phyloP scores from a whole-genome alignment of 2,888 invertebrate species.

The Aricia artaxerxes region DNA sequence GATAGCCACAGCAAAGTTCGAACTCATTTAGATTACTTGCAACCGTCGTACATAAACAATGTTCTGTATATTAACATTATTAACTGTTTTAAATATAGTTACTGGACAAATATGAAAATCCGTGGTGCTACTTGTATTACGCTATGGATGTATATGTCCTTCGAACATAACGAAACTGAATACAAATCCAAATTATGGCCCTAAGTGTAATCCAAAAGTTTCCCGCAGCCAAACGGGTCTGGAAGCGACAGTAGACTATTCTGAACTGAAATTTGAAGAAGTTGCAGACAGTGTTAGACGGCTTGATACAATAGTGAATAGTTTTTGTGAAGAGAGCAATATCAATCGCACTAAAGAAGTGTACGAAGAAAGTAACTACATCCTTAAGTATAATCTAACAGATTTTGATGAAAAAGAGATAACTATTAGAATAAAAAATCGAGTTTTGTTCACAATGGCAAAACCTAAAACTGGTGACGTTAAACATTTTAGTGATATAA shows the following conservation, averaged over 20 bases:
- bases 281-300: neutral
- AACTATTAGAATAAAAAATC: neutral
- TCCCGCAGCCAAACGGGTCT: too few relatives aligned
- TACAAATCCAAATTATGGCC: neutral
- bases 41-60: neutral
- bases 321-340: neutral
- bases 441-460: constrained; percentile 1
- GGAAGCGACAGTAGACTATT: neutral
- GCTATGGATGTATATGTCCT: neutral
- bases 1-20: constrained; percentile 3
- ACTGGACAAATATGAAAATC: neutral
- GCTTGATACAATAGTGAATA: neutral
- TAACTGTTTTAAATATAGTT: neutral
- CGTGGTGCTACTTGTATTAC: neutral
- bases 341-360: neutral
- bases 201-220: neutral
- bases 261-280: constrained; percentile 13
- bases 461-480: neutral
- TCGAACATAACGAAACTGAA: neutral
- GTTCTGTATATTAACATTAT: neutral
- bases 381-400: neutral
- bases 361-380: neutral
- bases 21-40: neutral
- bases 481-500: neutral
- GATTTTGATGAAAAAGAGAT: constrained; percentile 4